These are phyloP conservation scores for Tapirus indicus DNA, from an alignment of 2,797 vertebrate genomes.

Conservation along the genomic window DNA sequence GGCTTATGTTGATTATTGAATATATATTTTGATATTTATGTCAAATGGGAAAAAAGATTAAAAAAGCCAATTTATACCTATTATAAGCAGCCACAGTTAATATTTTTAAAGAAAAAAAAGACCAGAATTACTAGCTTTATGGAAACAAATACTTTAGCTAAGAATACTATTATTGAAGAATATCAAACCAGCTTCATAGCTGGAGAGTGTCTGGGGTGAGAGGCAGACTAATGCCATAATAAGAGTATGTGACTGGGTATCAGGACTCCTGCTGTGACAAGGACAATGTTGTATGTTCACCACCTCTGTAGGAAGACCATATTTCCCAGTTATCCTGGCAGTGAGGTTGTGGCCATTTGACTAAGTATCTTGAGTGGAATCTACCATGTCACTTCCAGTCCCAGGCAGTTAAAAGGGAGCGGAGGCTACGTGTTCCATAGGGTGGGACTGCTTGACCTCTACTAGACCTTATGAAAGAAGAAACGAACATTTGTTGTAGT, in stretches of 20 bases:
- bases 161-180: neutral
- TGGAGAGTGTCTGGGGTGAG: neutral
- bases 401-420: neutral
- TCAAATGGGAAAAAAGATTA: neutral
- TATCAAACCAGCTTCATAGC: neutral
- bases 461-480: neutral
- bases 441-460: neutral
- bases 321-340: neutral
- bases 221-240: neutral
- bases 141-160: neutral
- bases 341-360: neutral
- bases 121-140: neutral
- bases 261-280: neutral
- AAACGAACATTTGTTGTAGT: neutral
- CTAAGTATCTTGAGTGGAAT: neutral
- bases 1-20: neutral
- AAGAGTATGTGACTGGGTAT: neutral
- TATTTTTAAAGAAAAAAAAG: neutral
- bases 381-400: neutral
- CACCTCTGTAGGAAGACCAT: neutral
- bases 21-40: slow-evolving; percentile 6
- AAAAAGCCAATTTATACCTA: neutral
- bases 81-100: slow-evolving; percentile 4
- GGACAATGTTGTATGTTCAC: neutral
- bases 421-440: neutral